Evolutionary conservation across 2,113 vertebrate species (phyloP), one percentile per base, ranked within the genome.

Genomic region (Galemys pyrenaicus): DNA sequence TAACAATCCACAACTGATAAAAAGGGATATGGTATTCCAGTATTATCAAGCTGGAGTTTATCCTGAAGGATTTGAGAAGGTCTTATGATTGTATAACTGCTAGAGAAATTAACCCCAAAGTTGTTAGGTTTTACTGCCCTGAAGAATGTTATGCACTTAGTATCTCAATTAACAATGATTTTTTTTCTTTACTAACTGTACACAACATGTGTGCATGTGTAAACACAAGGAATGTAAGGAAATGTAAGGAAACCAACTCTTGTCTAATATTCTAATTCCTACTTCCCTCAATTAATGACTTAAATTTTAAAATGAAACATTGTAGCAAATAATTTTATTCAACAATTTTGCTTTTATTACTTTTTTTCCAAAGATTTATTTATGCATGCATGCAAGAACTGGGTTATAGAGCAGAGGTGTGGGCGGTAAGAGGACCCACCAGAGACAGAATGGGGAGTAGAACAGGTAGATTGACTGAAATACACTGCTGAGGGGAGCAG

Each of bases 311-410:
- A 84, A 70, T 41, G 26, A 81, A 19, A 75, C 24, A 41, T 54
- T 89, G 15, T n/a, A 84, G 51, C 26, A 89, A 60, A 70, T 60
- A 60, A 37, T 24, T 91, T 91, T 81, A 30, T 64, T 81, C 44
- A 82, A 74, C 32, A 78, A 83, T 74, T 80, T 91, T 91, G 71
- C 51, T 80, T 88, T n/a, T n/a, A n/a, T n/a, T n/a, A n/a, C n/a
- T n/a, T n/a, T n/a, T n/a, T n/a, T n/a, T n/a, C n/a, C n/a, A n/a
- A n/a, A n/a, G n/a, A n/a, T n/a, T n/a, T n/a, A n/a, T n/a, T n/a
- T n/a, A n/a, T n/a, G n/a, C n/a, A n/a, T n/a, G n/a, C n/a, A n/a
- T n/a, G n/a, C n/a, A n/a, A n/a, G n/a, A n/a, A n/a, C n/a, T n/a
- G n/a, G n/a, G n/a, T n/a, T n/a, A n/a, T n/a, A n/a, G n/a, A n/a